Evolutionary conservation across 2,797 vertebrate genomes (phyloP).

Genomic region (Chanos chanos): DNA sequence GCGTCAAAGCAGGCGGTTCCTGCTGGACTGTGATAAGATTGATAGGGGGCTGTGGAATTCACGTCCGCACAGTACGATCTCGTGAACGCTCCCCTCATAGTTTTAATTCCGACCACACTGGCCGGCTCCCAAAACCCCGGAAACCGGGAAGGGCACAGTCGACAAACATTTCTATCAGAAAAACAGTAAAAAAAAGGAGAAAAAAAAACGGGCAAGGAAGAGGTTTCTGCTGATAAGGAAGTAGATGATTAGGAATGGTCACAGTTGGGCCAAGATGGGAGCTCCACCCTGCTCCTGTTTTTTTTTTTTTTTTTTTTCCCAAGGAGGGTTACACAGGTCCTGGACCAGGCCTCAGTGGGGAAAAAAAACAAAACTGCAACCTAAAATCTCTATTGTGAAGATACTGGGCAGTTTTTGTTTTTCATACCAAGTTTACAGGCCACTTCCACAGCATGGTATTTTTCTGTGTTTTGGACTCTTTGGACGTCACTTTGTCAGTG

Average conservation of each 20-base stretch:
- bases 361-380: too few species aligned
- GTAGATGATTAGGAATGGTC: conserved; percentile 24
- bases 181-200: neutral
- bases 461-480: too few species aligned
- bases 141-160: conserved; percentile 20
- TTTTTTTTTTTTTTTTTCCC: neutral
- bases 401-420: too few species aligned
- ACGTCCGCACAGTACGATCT: neutral
- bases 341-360: too few species aligned
- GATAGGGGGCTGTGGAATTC: conserved; percentile 19
- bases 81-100: neutral
- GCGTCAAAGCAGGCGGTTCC: neutral
- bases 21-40: conserved; percentile 26
- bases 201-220: conserved; percentile 11
- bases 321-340: neutral
- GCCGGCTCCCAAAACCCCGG: neutral
- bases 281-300: conserved; percentile 8
- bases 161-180: neutral
- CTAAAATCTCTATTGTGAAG: too few species aligned
- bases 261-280: neutral
- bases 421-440: too few species aligned
- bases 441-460: too few species aligned
- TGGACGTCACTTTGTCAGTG: too few species aligned
- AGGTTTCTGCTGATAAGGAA: conserved; percentile 18
- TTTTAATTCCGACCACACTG: neutral